A percentile compares a stretch with the other conserved stretches of the same genome.
These are phyloP conservation scores for Eupelmus urozonus DNA, from an alignment of 2,888 invertebrate genomes.

Conservation along the genomic window DNA sequence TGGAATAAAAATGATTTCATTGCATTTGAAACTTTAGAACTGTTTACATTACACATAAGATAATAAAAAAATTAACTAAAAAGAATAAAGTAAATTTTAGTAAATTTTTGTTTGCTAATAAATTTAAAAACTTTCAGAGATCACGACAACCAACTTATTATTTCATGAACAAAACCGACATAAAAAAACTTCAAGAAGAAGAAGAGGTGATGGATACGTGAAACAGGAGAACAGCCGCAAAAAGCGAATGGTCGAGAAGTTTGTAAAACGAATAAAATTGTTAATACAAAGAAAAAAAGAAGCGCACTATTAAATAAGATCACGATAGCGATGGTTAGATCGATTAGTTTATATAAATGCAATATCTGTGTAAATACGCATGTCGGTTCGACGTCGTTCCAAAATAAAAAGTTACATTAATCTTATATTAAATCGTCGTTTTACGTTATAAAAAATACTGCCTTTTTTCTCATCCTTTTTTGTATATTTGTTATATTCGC, in stretches of 20 bases:
- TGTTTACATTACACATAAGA: no score
- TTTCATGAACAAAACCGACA: conserved; percentile 94
- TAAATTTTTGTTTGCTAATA: not conserved
- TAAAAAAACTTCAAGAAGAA: conserved; percentile 89
- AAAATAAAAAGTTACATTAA: conserved; percentile 34
- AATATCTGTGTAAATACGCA: conserved; percentile 48
- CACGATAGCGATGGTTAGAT: conserved; percentile 30
- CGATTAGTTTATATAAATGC: conserved; percentile 41
- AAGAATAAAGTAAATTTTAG: no score
- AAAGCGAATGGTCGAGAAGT: conserved; percentile 9
- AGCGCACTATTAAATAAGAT: conserved; percentile 32
- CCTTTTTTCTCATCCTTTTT: not conserved
- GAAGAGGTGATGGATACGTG: conserved; percentile 81
- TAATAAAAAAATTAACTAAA: no score
- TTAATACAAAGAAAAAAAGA: conserved; percentile 28
- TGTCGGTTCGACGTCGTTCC: conserved; percentile 29
- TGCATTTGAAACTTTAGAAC: no score
- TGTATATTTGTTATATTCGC: not conserved
- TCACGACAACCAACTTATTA: conserved; percentile 94
- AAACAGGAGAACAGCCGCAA: conserved; percentile 24
- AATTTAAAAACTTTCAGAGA: conserved; percentile 78
- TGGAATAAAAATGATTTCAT: no score
- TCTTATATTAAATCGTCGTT: not conserved
- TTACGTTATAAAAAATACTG: not conserved
- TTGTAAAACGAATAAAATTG: conserved; percentile 16